phyloP scores from a whole-genome alignment of 2,797 vertebrate genomes.

The Trematomus bernacchii region DNA sequence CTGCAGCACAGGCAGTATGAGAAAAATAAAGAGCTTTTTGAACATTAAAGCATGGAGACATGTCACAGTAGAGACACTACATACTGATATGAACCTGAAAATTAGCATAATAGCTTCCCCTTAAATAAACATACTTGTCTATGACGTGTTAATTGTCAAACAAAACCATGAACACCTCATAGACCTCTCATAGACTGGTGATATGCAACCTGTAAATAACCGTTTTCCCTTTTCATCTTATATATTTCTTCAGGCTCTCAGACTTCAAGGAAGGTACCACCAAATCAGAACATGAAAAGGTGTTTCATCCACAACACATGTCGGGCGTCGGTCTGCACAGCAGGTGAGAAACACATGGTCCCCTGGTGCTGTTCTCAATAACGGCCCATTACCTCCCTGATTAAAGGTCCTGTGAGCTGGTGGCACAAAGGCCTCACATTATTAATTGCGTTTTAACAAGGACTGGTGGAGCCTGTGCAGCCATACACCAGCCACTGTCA shows the following conservation, averaged over 20 bases:
- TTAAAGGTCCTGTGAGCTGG: constrained; percentile 71
- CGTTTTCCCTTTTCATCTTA: constrained; percentile 18
- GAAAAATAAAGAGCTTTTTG: no score
- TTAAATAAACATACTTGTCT: not conserved
- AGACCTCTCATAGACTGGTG: not conserved
- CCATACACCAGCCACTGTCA: constrained; percentile 58
- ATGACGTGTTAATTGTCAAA: no score
- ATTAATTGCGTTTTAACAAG: constrained; percentile 79
- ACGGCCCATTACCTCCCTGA: constrained; percentile 79
- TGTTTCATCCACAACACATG: constrained; percentile 41
- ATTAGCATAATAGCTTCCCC: no score
- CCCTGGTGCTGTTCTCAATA: constrained; percentile 68
- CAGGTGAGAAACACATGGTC: constrained; percentile 68
- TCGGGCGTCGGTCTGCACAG: constrained; percentile 48
- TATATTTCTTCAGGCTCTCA: no score
- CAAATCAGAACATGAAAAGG: constrained; percentile 15
- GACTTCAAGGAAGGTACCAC: not conserved
- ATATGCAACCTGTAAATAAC: not conserved
- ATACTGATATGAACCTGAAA: no score
- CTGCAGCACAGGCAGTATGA: no score
- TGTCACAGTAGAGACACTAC: no score
- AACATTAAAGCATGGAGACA: no score
- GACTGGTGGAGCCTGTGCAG: constrained; percentile 50
- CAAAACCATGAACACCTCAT: not conserved
- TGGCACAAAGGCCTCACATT: constrained; percentile 61